Base-by-base conservation (phyloP, 2,888 invertebrate genomes). In the Chrysina gloriosa region DNA sequence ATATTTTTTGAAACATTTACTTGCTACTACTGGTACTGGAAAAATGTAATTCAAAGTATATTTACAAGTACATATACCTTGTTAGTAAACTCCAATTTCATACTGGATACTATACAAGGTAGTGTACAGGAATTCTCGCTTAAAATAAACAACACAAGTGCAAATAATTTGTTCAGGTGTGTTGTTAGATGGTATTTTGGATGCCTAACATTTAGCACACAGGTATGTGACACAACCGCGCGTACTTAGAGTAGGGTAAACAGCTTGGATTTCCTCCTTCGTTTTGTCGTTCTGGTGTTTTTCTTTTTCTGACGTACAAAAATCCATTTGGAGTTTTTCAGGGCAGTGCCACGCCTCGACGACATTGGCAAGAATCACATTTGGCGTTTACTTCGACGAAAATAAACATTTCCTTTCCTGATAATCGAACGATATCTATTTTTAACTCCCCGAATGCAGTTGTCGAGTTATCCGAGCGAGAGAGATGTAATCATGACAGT, bases 351-450 rank as follows among this genome's bases (percentile, higher is more conserved):
- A 25, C 58, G 58, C 58, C 42, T 45, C 11, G 11, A n/a, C 42
- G 58, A 7, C 25, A 52, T 52, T 64, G 64, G 64, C 52, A 39
- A 50, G 48, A 14, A 39, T 48, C 48, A 48, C 48, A 63, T 63
- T 48, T 63, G 63, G 23, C 25, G 63, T 63, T 63, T 50, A 66
- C 31, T 27, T 34, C 42, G 48, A 34, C 16, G 25, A 47, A 14
- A 45, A 45, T 52, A 47, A 52, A 56, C 65, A 58, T 66, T 66
- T 66, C 56, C 66, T 56, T 58, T 36, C 45, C 47, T 31, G 66
- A 66, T 66, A 66, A 58, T 66, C 66, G 58, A 58, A 58, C 66
- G 58, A 66, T 66, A 58, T 66, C 66, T 66, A 66, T 66, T 66
- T 66, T 58, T 47, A 48, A 61, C 58, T 45, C 45, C 42, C 42